These are phyloP conservation scores for Baronia brevicornis DNA, from an alignment of 2,888 invertebrate genomes.

Conservation along the genomic window DNA sequence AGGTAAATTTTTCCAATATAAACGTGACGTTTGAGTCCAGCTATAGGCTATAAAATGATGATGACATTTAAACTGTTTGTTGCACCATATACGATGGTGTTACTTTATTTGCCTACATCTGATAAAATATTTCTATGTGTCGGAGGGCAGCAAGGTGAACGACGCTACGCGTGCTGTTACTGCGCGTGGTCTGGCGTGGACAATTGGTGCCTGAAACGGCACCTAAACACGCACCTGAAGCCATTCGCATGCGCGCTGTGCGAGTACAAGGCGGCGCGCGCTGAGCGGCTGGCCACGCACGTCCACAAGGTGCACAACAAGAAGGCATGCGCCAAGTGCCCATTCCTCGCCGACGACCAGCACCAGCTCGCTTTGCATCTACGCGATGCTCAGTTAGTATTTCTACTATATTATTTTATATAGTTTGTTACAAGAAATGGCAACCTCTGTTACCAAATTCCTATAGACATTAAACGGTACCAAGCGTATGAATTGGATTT, in stretches of 20 bases:
- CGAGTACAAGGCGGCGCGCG: slow-evolving; percentile 94
- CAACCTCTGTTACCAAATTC: too few species aligned
- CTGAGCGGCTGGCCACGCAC: slow-evolving; percentile 92
- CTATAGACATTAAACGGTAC: too few species aligned
- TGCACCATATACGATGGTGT: too few species aligned
- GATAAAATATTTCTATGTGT: neutral
- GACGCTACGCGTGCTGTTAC: slow-evolving; percentile 90
- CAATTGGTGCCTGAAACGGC: slow-evolving; percentile 94
- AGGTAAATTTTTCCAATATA: too few species aligned
- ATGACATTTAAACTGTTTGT: too few species aligned
- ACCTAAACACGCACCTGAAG: slow-evolving; percentile 94
- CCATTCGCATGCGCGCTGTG: slow-evolving; percentile 93
- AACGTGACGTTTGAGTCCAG: too few species aligned
- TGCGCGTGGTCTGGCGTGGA: slow-evolving; percentile 95
- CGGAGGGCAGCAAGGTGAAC: slow-evolving; percentile 70
- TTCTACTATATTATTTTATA: slow-evolving; percentile 15
- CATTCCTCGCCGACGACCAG: slow-evolving; percentile 89
- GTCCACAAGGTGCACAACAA: slow-evolving; percentile 94
- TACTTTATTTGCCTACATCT: too few species aligned
- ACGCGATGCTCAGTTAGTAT: slow-evolving; percentile 85
- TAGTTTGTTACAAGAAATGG: too few species aligned
- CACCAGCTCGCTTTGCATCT: slow-evolving; percentile 86
- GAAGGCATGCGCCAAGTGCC: slow-evolving; percentile 91
- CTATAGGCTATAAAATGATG: too few species aligned
- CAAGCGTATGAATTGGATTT: too few species aligned